Percentiles rank a stretch among this genome's conserved stretches.
These are phyloP conservation scores for Calyptomena viridis DNA, from an alignment of 2,113 vertebrate genomes.

Conservation along the genomic window DNA sequence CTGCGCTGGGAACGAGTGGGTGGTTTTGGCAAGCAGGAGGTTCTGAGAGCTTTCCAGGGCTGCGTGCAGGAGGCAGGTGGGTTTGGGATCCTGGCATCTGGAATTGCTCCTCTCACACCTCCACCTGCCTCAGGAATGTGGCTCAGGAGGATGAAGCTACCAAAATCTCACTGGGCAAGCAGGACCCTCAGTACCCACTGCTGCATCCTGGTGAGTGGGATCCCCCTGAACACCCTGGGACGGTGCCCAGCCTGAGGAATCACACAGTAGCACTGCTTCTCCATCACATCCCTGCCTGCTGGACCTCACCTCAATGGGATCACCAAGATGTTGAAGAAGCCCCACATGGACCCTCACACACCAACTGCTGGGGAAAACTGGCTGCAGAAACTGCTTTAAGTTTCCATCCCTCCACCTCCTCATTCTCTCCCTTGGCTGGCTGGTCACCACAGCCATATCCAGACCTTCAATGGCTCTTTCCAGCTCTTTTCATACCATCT, in stretches of 20 bases:
- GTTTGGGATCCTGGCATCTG: background rate
- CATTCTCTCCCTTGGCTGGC: background rate
- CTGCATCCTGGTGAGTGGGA: background rate
- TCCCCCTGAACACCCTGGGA: accelerated
- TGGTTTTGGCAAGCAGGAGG: background rate
- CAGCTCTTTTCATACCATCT: background rate
- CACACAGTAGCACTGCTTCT: background rate
- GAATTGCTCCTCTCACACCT: background rate
- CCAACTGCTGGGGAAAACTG: accelerated
- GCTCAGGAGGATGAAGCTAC: background rate
- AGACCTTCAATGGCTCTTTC: background rate
- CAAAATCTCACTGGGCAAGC: background rate
- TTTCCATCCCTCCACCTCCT: background rate
- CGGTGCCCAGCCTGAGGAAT: background rate
- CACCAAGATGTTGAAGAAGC: background rate
- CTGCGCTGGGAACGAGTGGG: accelerated
- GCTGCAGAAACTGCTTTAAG: background rate
- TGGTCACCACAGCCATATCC: background rate
- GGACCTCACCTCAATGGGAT: accelerated
- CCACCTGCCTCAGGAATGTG: background rate
- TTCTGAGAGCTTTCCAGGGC: accelerated
- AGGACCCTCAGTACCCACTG: accelerated
- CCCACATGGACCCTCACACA: accelerated
- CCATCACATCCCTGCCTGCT: background rate
- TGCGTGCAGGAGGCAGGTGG: accelerated